These are phyloP conservation scores for Lacanobia wlatinum DNA, from an alignment of 2,888 invertebrate genomes.

Conservation along the genomic window DNA sequence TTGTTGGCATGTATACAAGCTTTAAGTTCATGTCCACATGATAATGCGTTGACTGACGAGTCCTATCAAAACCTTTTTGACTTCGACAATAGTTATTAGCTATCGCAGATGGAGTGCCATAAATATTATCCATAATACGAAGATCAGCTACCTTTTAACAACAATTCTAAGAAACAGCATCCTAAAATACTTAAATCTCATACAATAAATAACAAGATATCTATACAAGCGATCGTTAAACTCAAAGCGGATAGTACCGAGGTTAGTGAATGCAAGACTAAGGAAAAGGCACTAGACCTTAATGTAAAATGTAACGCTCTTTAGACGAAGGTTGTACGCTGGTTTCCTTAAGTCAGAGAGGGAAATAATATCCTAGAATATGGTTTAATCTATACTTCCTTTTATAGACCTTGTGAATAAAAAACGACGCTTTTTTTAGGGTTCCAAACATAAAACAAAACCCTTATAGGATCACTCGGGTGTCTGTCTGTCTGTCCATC, in stretches of 20 bases:
- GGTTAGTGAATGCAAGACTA: conserved; percentile 63
- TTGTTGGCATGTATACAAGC: too few species aligned
- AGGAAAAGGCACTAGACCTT: conserved; percentile 58
- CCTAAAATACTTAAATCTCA: conserved; percentile 14
- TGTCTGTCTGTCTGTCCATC: too few species aligned
- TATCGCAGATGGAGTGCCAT: too few species aligned
- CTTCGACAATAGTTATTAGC: too few species aligned
- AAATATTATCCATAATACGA: too few species aligned
- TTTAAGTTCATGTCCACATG: too few species aligned
- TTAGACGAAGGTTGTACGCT: conserved; percentile 47
- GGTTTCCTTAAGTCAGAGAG: conserved; percentile 26
- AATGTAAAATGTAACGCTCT: conserved; percentile 52
- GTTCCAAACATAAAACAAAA: too few species aligned
- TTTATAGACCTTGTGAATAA: conserved; percentile 10
- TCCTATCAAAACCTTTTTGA: too few species aligned
- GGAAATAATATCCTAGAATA: conserved; percentile 19
- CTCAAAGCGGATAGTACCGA: conserved; percentile 57
- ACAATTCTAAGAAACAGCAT: not conserved
- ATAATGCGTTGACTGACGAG: too few species aligned
- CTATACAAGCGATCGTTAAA: conserved; percentile 22
- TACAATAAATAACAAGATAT: conserved; percentile 16
- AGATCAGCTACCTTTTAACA: too few species aligned
- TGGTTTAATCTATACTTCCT: conserved; percentile 15
- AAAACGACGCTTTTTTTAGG: too few species aligned
- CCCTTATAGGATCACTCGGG: too few species aligned